These are phyloP conservation scores for Selenia dentaria DNA, from an alignment of 2,888 invertebrate genomes.

Conservation along the genomic window DNA sequence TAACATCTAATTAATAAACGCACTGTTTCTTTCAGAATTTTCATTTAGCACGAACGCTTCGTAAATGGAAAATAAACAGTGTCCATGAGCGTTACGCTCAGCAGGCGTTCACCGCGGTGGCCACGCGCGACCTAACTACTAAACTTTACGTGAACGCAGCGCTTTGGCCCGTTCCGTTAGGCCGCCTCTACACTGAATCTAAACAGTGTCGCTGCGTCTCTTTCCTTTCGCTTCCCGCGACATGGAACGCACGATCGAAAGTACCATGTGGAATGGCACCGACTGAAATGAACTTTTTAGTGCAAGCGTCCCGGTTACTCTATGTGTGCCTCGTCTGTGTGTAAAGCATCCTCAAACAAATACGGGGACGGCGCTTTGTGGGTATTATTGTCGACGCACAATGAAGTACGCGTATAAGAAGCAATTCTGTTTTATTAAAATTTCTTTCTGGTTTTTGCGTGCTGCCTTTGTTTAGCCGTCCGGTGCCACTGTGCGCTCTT, in stretches of 20 bases:
- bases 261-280: slow-evolving; percentile 33
- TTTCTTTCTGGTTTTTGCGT: slow-evolving; percentile 59
- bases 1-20: slow-evolving; percentile 45
- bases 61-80: slow-evolving; percentile 64
- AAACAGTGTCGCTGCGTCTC: slow-evolving; percentile 36
- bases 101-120: slow-evolving; percentile 68
- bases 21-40: slow-evolving; percentile 53
- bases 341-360: slow-evolving; percentile 45
- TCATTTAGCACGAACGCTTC: slow-evolving; percentile 58
- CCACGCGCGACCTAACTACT: slow-evolving; percentile 69
- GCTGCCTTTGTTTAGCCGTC: slow-evolving; percentile 54
- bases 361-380: slow-evolving; percentile 62
- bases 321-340: slow-evolving; percentile 46
- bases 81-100: slow-evolving; percentile 55
- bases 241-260: slow-evolving; percentile 36
- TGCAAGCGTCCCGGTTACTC: slow-evolving; percentile 51
- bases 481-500: slow-evolving; percentile 56
- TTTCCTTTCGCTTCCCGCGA: slow-evolving; percentile 38
- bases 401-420: slow-evolving; percentile 62
- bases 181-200: slow-evolving; percentile 35
- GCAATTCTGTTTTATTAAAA: slow-evolving; percentile 64
- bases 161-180: slow-evolving; percentile 51
- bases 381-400: slow-evolving; percentile 72
- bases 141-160: slow-evolving; percentile 61
- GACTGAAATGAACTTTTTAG: slow-evolving; percentile 53